Evolutionary conservation across 2,113 vertebrate species (phyloP).

Genomic region (Dicrurus megarhynchus): DNA sequence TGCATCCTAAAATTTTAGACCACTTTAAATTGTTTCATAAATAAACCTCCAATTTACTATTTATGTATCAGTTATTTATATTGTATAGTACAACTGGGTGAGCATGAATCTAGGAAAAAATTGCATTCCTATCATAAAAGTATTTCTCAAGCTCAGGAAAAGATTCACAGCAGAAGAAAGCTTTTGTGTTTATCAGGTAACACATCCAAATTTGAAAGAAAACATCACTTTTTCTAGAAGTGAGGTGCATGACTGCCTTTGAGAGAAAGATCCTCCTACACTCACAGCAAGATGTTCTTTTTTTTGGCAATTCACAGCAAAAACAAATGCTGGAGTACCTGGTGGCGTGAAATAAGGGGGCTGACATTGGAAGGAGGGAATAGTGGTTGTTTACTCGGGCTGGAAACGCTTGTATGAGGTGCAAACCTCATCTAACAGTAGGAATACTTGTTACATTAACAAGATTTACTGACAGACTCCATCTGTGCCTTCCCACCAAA

Average conservation of each 20-base stretch:
- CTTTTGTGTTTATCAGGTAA: background rate
- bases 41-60: background rate
- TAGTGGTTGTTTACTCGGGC: slow-evolving; percentile 51
- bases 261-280: background rate
- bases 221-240: slow-evolving; percentile 5
- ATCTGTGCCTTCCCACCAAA: slow-evolving; percentile 79
- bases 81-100: background rate
- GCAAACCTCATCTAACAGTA: slow-evolving; percentile 73
- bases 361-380: slow-evolving; percentile 26
- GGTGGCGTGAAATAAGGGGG: background rate
- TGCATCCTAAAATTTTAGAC: background rate
- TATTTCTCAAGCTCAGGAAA: background rate
- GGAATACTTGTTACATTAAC: slow-evolving; percentile 79
- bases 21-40: background rate
- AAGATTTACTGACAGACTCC: slow-evolving; percentile 81
- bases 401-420: slow-evolving; percentile 56
- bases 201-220: background rate
- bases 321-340: slow-evolving; percentile 48
- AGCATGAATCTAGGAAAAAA: background rate
- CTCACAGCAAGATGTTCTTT: slow-evolving; percentile 48
- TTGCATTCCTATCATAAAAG: background rate
- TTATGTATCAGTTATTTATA: background rate
- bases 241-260: background rate
- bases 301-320: slow-evolving; percentile 45
- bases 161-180: background rate